Base-by-base conservation (phyloP, 2,888 invertebrate genomes). In the Agriotes lineatus region DNA sequence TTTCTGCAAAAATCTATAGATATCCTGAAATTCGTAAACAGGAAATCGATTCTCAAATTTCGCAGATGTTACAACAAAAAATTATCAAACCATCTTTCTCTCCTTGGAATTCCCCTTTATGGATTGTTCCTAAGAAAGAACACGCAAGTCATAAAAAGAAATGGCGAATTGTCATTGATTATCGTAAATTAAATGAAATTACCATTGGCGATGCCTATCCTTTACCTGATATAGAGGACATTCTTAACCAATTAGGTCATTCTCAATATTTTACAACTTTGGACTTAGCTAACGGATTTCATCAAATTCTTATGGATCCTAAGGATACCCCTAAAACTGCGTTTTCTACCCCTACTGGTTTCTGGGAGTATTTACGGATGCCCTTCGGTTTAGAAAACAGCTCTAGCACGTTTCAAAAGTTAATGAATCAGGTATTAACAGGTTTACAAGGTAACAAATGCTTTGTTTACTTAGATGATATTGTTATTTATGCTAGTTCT, bases 161-260 rank as follows among this genome's bases (percentile, higher is more conserved):
- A 72, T 81, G 75, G 77, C 67, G 81, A 33, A 65, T 83, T 12
- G 83, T 83, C 3, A 78, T 82, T 1, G 82, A 83, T 67, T 83
- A 81, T 65, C 60, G 81, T 30, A 79, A 81, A 69, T 50, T 84
- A 52, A 85, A 84, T 66, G 76, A 82, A 7, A 75, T 77, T 25
- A 83, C 83, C 0, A 73, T 81, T 0, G 78, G 75, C 2, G 81
- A 83, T 58, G 71, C 74, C 4, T 82, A 78, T 66, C 82, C 82
- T 3, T 67, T 83, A 19, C 81, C 82, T 0, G 80, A 80, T 64
- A 83, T 82, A 3, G 67, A 72, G 2, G 66, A 72, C 42, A 82
- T 83, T 48, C 65, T 83, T 10, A 79, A 82, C 60, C 79, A 82
- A 71, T 61, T 84, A 60, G 80, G 82, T 30, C 75, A 78, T 63